Evolutionary conservation across 2,113 vertebrate genomes (phyloP), one percentile per base, ranked within the genome.

Genomic region (Columba janthina): DNA sequence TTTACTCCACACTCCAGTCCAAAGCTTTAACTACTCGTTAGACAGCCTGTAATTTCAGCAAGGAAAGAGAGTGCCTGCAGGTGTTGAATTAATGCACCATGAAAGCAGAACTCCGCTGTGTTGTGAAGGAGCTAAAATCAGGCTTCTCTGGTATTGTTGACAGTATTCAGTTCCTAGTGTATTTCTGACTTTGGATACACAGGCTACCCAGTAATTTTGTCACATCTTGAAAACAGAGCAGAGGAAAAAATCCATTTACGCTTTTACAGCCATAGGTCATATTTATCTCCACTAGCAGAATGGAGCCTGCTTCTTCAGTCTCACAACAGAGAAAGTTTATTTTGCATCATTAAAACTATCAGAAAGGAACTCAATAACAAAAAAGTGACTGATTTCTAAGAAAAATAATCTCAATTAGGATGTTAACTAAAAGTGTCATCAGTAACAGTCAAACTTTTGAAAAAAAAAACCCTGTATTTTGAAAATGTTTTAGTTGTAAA

Each of bases 21-120:
- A 85, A 78, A 97, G 85, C 89, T 75, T 97, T 94, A 94, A 88
- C 93, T 94, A 92, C 94, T 96, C 40, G 15, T 92, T 58, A 87
- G 87, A 97, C 93, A 97, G 88, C 96, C 96, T 97, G 90, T 97
- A 97, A 98, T 97, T 98, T 98, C 96, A 94, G 95, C 70, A 60
- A 74, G 89, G 95, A 95, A 96, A 93, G 90, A 96, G 92, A 97
- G 90, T 2, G 4, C 96, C 97, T 87, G 88, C 84, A 96, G 97
- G 96, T 95, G 9, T 71, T 93, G 81, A 92, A 75, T 88, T 96
- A 97, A 94, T 50, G 84, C 90, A 93, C 36, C 94, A 89, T 95
- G 89, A 95, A 95, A 97, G 88, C 94, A 87, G 74, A 96, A 87
- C 53, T 94, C 80, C 73, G 80, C 73, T 85, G 51, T 62, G 61